phyloP scores from a whole-genome alignment of 2,797 vertebrate genomes.

The Paratrypauchen microcephalus region DNA sequence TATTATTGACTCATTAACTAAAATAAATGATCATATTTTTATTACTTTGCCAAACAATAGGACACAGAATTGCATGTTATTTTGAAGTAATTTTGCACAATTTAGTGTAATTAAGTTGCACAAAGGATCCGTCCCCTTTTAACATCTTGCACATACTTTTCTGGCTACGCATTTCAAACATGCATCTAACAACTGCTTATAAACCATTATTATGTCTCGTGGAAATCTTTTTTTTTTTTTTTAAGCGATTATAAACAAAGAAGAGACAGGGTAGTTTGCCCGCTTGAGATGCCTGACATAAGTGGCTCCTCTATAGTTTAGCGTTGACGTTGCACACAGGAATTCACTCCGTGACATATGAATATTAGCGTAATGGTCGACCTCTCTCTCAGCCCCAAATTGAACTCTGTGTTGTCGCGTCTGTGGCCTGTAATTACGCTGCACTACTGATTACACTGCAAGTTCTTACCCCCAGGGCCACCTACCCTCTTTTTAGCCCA shows the following conservation, averaged over 20 bases:
- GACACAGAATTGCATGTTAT: background rate
- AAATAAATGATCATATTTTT: background rate
- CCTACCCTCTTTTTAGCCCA: background rate
- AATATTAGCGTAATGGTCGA: slow-evolving; percentile 68
- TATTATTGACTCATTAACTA: background rate
- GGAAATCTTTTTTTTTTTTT: slow-evolving; percentile 67
- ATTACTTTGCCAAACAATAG: background rate
- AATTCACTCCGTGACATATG: slow-evolving; percentile 65
- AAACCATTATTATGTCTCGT: slow-evolving; percentile 57
- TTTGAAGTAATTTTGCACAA: background rate
- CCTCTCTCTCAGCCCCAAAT: slow-evolving; percentile 51
- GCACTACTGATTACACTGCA: slow-evolving; percentile 60
- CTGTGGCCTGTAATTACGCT: slow-evolving; percentile 72
- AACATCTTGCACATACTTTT: slow-evolving; percentile 48
- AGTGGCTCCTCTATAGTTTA: slow-evolving; percentile 38
- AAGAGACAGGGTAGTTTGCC: slow-evolving; percentile 8
- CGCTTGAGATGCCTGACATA: slow-evolving; percentile 42
- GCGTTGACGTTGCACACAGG: slow-evolving; percentile 51
- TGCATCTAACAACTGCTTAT: slow-evolving; percentile 44
- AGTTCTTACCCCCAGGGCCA: slow-evolving; percentile 47
- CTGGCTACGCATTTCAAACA: slow-evolving; percentile 53
- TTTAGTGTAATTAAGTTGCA: background rate
- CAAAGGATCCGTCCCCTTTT: slow-evolving; percentile 10
- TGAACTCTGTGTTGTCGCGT: slow-evolving; percentile 61
- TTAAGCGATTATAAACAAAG: slow-evolving; percentile 50